Conservation (phyloP, 2,113 vertebrate genomes). For the Phocoena phocoena region DNA sequence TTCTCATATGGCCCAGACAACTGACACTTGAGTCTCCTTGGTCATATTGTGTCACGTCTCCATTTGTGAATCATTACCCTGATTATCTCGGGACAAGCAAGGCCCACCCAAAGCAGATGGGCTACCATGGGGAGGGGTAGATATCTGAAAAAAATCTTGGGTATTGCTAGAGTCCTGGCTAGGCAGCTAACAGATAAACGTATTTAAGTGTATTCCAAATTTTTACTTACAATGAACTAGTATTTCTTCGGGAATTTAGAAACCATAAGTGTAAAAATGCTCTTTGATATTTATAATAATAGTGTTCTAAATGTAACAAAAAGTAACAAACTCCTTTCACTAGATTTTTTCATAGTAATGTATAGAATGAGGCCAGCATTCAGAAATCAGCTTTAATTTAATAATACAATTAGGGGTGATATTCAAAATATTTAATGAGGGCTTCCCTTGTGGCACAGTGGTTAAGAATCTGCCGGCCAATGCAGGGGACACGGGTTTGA, state of each 20-base stretch:
- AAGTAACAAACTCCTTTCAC: not conserved
- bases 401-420: not conserved
- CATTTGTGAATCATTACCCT: not conserved
- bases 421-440: not conserved
- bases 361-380: not conserved
- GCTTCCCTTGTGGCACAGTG: too few relatives aligned
- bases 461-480: too few relatives aligned
- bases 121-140: not conserved
- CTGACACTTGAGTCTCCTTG: not conserved
- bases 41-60: not conserved
- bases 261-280: not conserved
- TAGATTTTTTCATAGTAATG: not conserved
- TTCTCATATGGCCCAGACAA: not conserved
- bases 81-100: not conserved
- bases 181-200: not conserved
- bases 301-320: not conserved
- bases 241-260: conserved; percentile 40
- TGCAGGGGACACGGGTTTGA: too few relatives aligned
- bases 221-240: not conserved
- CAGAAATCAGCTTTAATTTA: conserved; percentile 25
- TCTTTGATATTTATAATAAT: not conserved
- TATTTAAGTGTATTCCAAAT: not conserved
- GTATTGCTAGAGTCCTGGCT: not conserved
- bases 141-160: not conserved
- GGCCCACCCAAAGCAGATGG: not conserved